These are phyloP conservation scores for Acromyrmex charruanus DNA, from an alignment of 1,140 invertebrate species.

Conservation along the genomic window DNA sequence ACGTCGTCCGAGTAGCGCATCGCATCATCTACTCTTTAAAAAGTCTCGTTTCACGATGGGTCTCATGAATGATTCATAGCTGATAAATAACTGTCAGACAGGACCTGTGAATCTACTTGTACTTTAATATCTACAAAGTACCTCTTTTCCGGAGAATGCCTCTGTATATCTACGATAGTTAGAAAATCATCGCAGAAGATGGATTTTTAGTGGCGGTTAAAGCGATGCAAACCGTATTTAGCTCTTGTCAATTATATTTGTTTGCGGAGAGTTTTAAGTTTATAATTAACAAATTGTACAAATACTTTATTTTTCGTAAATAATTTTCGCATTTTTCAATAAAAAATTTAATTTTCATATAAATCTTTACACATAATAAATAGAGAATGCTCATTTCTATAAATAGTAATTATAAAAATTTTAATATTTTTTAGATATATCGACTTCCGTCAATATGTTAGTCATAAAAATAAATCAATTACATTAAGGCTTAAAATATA, in stretches of 20 bases:
- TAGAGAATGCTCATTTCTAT: too few species aligned
- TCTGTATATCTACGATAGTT: slow-evolving; percentile 22
- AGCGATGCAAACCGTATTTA: not conserved
- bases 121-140: slow-evolving; percentile 54
- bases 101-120: slow-evolving; percentile 55
- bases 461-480: not conserved
- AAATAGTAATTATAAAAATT: not conserved
- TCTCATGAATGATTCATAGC: slow-evolving; percentile 51
- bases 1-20: slow-evolving; percentile 15
- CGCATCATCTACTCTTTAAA: slow-evolving; percentile 37
- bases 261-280: not conserved
- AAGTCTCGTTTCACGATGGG: slow-evolving; percentile 32
- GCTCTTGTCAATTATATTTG: not conserved
- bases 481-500: not conserved
- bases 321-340: not conserved
- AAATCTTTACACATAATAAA: not conserved
- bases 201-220: slow-evolving; percentile 29
- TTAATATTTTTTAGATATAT: not conserved
- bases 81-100: slow-evolving; percentile 58
- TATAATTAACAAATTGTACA: not conserved
- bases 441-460: not conserved
- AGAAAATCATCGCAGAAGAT: slow-evolving; percentile 31
- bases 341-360: not conserved
- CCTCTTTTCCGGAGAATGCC: slow-evolving; percentile 20
- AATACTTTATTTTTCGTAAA: not conserved